Evolutionary conservation across 2,888 invertebrate genomes (phyloP).

Genomic region (Drepanosiphum platanoidis): DNA sequence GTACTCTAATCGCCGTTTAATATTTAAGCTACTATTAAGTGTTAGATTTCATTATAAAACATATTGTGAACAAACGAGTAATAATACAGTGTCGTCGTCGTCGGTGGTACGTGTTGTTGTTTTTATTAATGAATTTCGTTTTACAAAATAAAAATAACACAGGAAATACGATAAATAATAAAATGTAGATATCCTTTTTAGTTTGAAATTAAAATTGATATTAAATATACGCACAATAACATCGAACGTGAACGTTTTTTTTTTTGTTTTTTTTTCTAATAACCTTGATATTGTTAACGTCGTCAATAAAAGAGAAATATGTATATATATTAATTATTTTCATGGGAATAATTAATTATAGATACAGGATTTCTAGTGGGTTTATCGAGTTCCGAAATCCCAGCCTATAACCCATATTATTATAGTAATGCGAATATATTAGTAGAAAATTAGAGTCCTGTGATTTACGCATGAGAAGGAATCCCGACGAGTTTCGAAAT

Average conservation of each 20-base stretch:
- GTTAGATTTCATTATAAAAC: not conserved
- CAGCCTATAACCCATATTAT: no score
- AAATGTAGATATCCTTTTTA: slow-evolving; percentile 23
- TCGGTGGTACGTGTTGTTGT: not conserved
- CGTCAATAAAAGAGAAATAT: not conserved
- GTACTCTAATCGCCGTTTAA: not conserved
- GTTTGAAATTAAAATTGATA: not conserved
- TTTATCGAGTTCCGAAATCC: no score
- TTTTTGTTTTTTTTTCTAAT: not conserved
- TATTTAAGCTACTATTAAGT: not conserved
- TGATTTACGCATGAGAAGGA: no score
- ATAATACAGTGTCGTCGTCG: not conserved
- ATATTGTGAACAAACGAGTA: not conserved
- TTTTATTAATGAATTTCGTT: slow-evolving; percentile 15
- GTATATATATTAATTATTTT: no score
- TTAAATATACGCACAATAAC: no score
- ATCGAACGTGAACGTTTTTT: not conserved
- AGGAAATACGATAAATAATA: slow-evolving; percentile 32
- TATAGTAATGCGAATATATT: no score
- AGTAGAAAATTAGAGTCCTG: no score
- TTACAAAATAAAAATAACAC: not conserved
- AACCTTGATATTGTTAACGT: not conserved
- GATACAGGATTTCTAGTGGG: no score
- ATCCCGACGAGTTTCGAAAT: no score
- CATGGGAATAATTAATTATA: no score